A percentile compares a stretch with the other conserved stretches of the same genome.
These are phyloP conservation scores for Darevskia nairensis DNA, from an alignment of 2,797 vertebrate species.

Conservation along the genomic window DNA sequence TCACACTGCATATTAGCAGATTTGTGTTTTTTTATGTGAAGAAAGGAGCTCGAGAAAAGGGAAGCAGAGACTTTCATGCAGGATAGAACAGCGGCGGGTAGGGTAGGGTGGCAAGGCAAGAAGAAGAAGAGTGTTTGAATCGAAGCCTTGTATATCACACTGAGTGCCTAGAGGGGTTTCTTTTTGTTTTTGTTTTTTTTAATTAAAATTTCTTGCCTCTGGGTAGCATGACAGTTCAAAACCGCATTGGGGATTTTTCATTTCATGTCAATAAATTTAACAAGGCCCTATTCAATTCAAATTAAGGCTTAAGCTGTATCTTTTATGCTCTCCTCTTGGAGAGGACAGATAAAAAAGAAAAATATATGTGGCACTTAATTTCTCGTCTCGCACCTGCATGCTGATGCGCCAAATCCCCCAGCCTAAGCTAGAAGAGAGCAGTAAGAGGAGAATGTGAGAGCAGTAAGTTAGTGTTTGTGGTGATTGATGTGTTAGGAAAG, in stretches of 20 bases:
- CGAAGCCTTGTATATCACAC: slow-evolving; percentile 30
- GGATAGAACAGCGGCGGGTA: background rate
- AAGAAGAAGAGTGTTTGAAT: background rate
- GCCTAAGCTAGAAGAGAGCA: background rate
- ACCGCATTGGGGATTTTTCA: slow-evolving; percentile 67
- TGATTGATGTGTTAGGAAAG: slow-evolving; percentile 51
- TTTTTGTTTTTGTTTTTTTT: slow-evolving; percentile 50
- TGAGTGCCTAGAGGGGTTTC: background rate
- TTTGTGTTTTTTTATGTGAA: slow-evolving; percentile 19
- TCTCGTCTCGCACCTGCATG: slow-evolving; percentile 8
- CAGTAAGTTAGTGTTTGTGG: slow-evolving; percentile 31
- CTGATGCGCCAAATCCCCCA: background rate
- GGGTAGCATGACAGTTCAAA: slow-evolving; percentile 67
- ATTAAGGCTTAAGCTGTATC: slow-evolving; percentile 59
- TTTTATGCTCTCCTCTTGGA: slow-evolving; percentile 55
- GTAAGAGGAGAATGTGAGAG: background rate
- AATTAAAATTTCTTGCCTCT: slow-evolving; percentile 74
- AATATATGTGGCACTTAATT: slow-evolving; percentile 30
- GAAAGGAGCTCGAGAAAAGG: background rate
- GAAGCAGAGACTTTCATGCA: background rate
- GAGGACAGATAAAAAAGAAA: slow-evolving; percentile 48
- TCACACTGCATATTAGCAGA: slow-evolving; percentile 1
- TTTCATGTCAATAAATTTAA: slow-evolving; percentile 76
- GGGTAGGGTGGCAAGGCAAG: background rate
- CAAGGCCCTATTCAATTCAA: slow-evolving; percentile 66